These are phyloP conservation scores for Trissonchulus sp. DNA, from an alignment of 2,888 invertebrate genomes.

Conservation along the genomic window DNA sequence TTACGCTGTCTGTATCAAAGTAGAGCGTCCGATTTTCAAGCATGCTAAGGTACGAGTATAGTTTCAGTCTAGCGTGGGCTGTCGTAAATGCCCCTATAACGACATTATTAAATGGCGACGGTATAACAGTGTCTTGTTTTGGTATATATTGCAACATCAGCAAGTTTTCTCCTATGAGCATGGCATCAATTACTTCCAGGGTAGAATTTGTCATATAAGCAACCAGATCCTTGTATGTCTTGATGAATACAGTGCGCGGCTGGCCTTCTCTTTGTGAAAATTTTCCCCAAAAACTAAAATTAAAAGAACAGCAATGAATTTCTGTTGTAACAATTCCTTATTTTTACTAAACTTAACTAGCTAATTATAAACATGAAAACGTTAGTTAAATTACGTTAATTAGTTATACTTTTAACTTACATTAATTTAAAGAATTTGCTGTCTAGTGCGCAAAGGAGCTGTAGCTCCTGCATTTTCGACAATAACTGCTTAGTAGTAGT, in stretches of 20 bases:
- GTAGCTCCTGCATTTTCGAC: too few relatives aligned
- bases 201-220: background rate
- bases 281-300: constrained; percentile 19
- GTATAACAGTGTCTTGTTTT: background rate
- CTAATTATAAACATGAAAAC: too few relatives aligned
- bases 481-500: too few relatives aligned
- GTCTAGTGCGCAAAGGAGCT: too few relatives aligned
- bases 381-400: too few relatives aligned
- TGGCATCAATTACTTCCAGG: constrained; percentile 5
- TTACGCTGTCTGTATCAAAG: constrained; percentile 15
- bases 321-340: too few relatives aligned
- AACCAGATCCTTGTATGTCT: background rate
- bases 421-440: too few relatives aligned
- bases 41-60: background rate
- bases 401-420: too few relatives aligned
- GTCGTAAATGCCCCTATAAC: background rate
- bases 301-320: too few relatives aligned
- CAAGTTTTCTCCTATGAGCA: constrained; percentile 3
- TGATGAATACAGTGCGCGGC: background rate
- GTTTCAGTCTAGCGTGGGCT: constrained; percentile 5
- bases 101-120: background rate
- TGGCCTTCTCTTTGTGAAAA: background rate
- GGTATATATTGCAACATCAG: background rate
- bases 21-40: background rate
- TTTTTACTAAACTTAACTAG: too few relatives aligned